Evolutionary conservation across 2,113 vertebrate genomes (phyloP), one percentile per base, ranked within the genome.

Genomic region (Lasiurus cinereus): DNA sequence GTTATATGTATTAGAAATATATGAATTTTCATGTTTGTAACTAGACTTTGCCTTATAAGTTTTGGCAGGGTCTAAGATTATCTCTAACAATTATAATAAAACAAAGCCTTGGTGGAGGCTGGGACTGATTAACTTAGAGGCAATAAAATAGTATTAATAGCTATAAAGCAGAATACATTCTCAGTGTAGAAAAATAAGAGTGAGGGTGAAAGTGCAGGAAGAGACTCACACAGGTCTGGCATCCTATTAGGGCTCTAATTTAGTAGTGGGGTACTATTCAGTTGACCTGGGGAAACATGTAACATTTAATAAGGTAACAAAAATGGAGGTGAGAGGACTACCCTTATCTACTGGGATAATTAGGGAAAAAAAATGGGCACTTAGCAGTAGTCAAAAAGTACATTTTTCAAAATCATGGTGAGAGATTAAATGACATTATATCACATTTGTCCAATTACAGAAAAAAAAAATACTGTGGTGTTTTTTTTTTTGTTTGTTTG

Each of bases 1-100:
- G 8, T 76, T 96, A 24, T 29, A 59, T 70, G 33, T 54, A 31
- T 84, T 88, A 69, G 74, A 77, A 89, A 56, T 76, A 82, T 89
- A 64, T 70, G 5, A 18, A 27, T 56, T 50, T 19, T 43, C 10
- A 48, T 85, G 31, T 76, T 29, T 91, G 13, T 36, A 33, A 59
- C 16, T 76, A 80, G 22, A 85, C 10, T 64, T 85, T 84, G 18
- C 29, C 8, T 64, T 70, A 72, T 6, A 22, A 39, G 5, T 66
- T 73, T 64, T 66, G 62, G 24, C 27, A 56, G 7, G 0, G 33
- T 69, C 4, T 59, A 33, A 83, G 62, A 73, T 59, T 7, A 67
- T 59, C 24, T 54, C 8, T 27, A 85, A 43, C 13, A 69, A 16
- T 54, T 66, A 46, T 67, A 67, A 48, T 22, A 92, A 7, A 72